Evolutionary conservation across 2,888 invertebrate species (phyloP), one percentile per base, ranked within the genome.

Genomic region (Zeuzera pyrina): DNA sequence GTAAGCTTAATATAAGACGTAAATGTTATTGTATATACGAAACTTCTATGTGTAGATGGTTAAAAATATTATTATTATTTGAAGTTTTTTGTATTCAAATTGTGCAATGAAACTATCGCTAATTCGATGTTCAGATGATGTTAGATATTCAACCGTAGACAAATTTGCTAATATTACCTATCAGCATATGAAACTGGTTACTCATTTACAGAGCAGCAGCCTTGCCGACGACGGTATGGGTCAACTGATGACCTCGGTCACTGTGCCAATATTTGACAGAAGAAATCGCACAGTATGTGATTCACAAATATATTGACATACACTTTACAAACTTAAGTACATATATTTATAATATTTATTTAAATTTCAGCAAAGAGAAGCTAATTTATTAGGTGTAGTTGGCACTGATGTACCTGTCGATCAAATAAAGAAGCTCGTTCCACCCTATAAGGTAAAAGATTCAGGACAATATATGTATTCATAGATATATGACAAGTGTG

Each of bases 371-470:
- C 90, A 91, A 60, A 89, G 94, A 61, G 91, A 92, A 47, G 97
- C 97, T 12, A 96, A 95, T 70, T 86, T 99, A 43, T 85, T 98
- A 43, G 99, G 99, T 30, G 97, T 98, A 23, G 97, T 97, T 39
- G 98, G 98, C 30, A 97, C 97, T 12, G 98, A 98, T 79, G 94
- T 99, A 40, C 96, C 97, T 47, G 89, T 99, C 55, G 92, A 95
- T 69, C 95, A 98, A 81, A 92, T 99, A 57, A 92, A 92, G 72
- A 95, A 97, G 86, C 88, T 97, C 65, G 94, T 97, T 37, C 96
- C 97, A 52, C 92, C 95, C 32, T 94, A 95, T 60, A 95, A 95
- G 89, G 94, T 94, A 84, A 35, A 12, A 6, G 24, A 19, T 3
- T n/a, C n/a, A 13, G 12, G 12, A 12, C 2, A 2, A 25, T 11